Conservation (phyloP, 1,140 invertebrate genomes). For the Megalonaias nervosa region DNA sequence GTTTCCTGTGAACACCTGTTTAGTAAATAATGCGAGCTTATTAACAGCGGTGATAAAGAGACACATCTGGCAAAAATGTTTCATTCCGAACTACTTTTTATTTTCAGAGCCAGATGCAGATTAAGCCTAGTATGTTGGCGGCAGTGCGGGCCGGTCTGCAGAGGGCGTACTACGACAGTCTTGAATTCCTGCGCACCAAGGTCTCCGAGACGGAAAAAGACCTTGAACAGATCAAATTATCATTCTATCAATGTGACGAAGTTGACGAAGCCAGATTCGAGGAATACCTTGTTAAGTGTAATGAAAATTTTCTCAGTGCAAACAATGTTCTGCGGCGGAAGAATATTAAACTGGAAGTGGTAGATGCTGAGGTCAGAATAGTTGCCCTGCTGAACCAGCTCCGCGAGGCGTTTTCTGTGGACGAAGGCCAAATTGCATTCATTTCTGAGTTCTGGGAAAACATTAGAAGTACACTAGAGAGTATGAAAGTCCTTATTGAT, state of each 20-base stretch:
- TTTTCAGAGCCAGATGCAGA: too few relatives aligned
- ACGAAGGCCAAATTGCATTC: conserved; percentile 49
- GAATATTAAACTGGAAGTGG: conserved; percentile 53
- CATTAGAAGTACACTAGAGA: conserved; percentile 52
- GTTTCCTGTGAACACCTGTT: too few relatives aligned
- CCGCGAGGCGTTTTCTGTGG: conserved; percentile 45
- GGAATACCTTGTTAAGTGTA: conserved; percentile 44
- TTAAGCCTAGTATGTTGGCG: conserved; percentile 34
- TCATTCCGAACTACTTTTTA: too few relatives aligned
- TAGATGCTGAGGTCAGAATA: conserved; percentile 59
- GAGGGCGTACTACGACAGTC: conserved; percentile 60
- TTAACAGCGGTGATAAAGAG: too few relatives aligned
- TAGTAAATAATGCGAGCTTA: too few relatives aligned
- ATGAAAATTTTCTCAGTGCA: conserved; percentile 56
- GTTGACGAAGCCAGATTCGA: conserved; percentile 43
- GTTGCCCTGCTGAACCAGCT: conserved; percentile 60
- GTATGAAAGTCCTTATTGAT: conserved; percentile 42
- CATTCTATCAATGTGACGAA: conserved; percentile 44
- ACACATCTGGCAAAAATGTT: too few relatives aligned
- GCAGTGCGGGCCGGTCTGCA: conserved; percentile 53
- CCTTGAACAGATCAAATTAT: conserved; percentile 37
- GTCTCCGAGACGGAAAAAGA: conserved; percentile 53
- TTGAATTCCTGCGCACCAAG: conserved; percentile 57
- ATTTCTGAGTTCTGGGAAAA: conserved; percentile 65
- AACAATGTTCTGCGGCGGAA: conserved; percentile 60